phyloP scores from a whole-genome alignment of 2,113 vertebrate genomes.

The Gallinago paraguaiae region DNA sequence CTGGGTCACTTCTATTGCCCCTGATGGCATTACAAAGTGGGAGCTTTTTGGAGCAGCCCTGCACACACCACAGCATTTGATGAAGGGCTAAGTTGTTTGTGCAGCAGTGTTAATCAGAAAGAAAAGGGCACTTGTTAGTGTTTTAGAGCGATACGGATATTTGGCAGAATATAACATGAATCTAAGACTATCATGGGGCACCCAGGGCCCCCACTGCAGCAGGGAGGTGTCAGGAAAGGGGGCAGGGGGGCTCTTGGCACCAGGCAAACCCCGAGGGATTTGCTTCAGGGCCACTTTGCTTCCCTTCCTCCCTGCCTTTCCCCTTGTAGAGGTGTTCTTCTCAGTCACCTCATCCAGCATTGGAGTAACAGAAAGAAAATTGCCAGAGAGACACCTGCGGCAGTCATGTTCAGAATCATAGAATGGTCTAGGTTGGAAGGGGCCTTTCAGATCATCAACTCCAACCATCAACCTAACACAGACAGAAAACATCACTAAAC shows the following conservation, averaged over 20 bases:
- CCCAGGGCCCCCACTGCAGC: background rate
- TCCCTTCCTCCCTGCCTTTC: too few species aligned
- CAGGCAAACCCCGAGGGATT: background rate
- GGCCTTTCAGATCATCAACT: background rate
- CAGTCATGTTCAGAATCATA: accelerated
- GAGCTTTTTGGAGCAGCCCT: background rate
- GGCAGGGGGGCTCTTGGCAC: accelerated
- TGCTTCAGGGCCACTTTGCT: background rate
- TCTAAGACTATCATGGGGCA: accelerated
- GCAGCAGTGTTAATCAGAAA: background rate
- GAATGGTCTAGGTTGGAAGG: background rate
- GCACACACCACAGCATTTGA: background rate
- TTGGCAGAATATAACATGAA: accelerated
- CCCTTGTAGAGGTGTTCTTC: background rate
- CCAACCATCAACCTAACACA: background rate
- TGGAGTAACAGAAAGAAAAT: accelerated
- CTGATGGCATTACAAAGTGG: background rate
- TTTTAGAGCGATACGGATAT: background rate
- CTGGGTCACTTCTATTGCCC: background rate
- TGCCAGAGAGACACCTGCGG: accelerated
- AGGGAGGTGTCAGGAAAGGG: accelerated
- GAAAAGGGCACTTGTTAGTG: accelerated
- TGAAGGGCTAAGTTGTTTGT: background rate
- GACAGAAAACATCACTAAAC: background rate
- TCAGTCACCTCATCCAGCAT: background rate